Evolutionary conservation across 2,888 invertebrate genomes (phyloP).

Genomic region (Conomelus anceps): DNA sequence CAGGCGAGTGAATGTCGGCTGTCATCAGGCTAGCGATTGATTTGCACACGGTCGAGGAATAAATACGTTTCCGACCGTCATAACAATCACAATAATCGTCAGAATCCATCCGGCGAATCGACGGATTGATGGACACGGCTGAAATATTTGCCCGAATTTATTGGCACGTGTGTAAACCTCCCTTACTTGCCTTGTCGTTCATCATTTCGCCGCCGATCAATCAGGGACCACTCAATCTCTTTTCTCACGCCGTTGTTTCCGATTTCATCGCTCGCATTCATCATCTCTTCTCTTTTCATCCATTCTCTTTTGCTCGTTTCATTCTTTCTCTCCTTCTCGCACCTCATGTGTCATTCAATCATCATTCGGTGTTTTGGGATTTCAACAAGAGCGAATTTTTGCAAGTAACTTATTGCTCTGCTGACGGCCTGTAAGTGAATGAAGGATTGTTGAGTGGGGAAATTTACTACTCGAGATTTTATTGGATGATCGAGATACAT

Average conservation of each 20-base stretch:
- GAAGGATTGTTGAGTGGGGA: neutral
- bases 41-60: neutral
- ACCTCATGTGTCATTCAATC: neutral
- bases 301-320: neutral
- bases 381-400: neutral
- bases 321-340: neutral
- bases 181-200: no score
- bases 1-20: neutral
- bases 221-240: neutral
- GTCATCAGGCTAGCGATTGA: neutral
- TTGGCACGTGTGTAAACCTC: neutral
- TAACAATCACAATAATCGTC: neutral
- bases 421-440: neutral
- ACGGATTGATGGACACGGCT: neutral
- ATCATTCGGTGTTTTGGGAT: neutral
- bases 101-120: neutral
- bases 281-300: neutral
- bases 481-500: neutral
- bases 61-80: neutral
- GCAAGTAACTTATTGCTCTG: neutral
- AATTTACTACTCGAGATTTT: neutral
- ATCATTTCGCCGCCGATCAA: neutral
- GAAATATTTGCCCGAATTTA: neutral
- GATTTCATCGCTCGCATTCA: neutral
- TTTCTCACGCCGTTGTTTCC: neutral